Percentiles rank a stretch among this genome's conserved stretches.
phyloP scores from a whole-genome alignment of 2,113 vertebrate genomes.

The Sphaerodactylus townsendi region DNA sequence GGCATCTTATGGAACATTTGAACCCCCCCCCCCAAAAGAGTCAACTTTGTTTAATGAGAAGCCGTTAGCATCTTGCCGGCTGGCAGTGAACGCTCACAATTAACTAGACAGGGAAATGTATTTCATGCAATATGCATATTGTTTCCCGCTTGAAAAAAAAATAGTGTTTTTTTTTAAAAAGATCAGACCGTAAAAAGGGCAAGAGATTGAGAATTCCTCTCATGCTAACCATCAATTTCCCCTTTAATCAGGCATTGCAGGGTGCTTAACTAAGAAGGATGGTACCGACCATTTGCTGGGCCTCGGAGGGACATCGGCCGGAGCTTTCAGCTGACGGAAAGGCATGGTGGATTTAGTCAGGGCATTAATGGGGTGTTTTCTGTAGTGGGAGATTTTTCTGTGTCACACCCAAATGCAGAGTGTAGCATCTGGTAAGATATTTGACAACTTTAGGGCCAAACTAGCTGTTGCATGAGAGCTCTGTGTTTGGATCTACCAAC shows the following conservation, averaged over 20 bases:
- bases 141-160: constrained; percentile 61
- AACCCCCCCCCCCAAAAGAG: not conserved
- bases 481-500: too few relatives aligned
- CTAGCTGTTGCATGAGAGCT: too few relatives aligned
- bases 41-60: constrained; percentile 35
- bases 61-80: constrained; percentile 28
- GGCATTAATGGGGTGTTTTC: too few relatives aligned
- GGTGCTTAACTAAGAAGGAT: constrained; percentile 10
- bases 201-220: not conserved
- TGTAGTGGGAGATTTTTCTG: too few relatives aligned
- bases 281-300: too few relatives aligned
- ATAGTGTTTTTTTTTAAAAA: constrained; percentile 43
- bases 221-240: not conserved
- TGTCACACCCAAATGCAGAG: too few relatives aligned
- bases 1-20: not conserved
- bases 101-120: constrained; percentile 66
- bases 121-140: constrained; percentile 71
- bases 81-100: constrained; percentile 49
- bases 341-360: too few relatives aligned
- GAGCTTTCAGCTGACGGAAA: too few relatives aligned
- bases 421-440: too few relatives aligned
- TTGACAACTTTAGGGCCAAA: too few relatives aligned
- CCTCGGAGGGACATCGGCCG: too few relatives aligned
- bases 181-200: constrained; percentile 46
- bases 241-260: constrained; percentile 24